Percentiles rank a stretch among this genome's conserved stretches.
These are phyloP conservation scores for Diadema setosum DNA, from an alignment of 35 echinoderm and acorn worm genomes.

Conservation along the genomic window DNA sequence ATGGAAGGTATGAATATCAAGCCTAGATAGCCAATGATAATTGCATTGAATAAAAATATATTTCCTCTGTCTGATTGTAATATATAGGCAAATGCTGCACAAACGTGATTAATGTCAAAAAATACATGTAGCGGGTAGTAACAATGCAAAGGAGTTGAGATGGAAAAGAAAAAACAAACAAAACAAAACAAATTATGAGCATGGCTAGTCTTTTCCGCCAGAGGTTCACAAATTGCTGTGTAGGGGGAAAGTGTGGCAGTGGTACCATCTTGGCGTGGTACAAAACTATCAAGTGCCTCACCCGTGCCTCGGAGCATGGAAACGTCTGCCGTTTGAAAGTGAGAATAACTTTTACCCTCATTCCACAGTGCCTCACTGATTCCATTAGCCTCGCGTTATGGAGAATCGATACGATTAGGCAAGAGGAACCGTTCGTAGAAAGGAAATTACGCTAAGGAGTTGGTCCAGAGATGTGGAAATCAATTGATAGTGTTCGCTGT, in stretches of 20 bases:
- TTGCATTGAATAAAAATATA: too few relatives aligned
- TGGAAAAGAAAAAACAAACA: background rate
- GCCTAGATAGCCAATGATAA: too few relatives aligned
- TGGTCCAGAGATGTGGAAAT: background rate
- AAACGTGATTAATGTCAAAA: too few relatives aligned
- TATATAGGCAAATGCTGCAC: too few relatives aligned
- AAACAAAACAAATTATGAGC: background rate
- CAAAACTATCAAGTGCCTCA: constrained; percentile 12
- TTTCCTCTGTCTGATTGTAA: too few relatives aligned
- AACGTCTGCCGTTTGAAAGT: background rate
- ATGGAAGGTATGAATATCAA: too few relatives aligned
- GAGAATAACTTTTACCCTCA: background rate
- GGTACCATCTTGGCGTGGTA: too few relatives aligned
- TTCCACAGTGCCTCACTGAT: background rate
- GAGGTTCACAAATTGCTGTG: too few relatives aligned
- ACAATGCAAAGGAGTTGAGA: background rate
- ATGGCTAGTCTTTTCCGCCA: background rate
- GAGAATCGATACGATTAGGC: background rate
- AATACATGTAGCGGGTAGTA: too few relatives aligned
- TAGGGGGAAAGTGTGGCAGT: too few relatives aligned
- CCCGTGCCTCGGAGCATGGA: background rate
- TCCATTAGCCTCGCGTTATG: background rate
- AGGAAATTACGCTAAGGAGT: background rate
- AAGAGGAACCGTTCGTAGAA: background rate
- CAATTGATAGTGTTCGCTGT: background rate